These are phyloP conservation scores for Acropora tenuis DNA, from an alignment of 64 coral and sea anemone species.

Conservation along the genomic window DNA sequence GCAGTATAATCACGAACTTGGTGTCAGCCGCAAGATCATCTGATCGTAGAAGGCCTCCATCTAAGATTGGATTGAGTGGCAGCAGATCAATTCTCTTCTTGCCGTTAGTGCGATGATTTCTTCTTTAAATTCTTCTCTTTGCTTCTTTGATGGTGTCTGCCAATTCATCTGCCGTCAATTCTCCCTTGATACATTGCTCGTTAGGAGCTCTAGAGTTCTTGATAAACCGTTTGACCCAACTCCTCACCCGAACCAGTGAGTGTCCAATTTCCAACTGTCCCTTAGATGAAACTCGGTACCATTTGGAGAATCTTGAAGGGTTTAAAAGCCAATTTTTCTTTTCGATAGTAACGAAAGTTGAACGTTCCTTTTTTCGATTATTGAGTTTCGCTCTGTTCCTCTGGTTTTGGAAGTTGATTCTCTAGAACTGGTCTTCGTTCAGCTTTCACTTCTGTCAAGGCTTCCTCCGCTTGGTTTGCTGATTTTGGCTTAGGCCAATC, in stretches of 20 bases:
- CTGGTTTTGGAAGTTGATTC: slow-evolving; percentile 3
- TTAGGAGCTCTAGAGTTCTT: slow-evolving; percentile 42
- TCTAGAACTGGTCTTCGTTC: not conserved
- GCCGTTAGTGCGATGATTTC: slow-evolving; percentile 46
- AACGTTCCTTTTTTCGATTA: not conserved
- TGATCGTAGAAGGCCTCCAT: slow-evolving; percentile 53
- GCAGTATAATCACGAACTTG: slow-evolving; percentile 69
- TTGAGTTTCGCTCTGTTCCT: not conserved
- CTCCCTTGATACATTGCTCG: not conserved
- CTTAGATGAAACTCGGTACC: slow-evolving; percentile 50
- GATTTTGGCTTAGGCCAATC: slow-evolving; percentile 61
- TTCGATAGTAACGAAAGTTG: not conserved
- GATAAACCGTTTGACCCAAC: slow-evolving; percentile 63
- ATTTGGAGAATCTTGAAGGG: slow-evolving; percentile 60
- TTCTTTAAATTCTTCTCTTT: slow-evolving; percentile 57
- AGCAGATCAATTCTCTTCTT: slow-evolving; percentile 35
- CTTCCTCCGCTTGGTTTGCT: not conserved
- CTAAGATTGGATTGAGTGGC: slow-evolving; percentile 45
- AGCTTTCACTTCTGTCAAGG: not conserved
- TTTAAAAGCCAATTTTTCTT: slow-evolving; percentile 14
- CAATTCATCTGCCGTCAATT: slow-evolving; percentile 58
- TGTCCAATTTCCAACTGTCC: slow-evolving; percentile 36
- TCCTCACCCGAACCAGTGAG: slow-evolving; percentile 62
- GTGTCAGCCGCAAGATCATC: slow-evolving; percentile 50
- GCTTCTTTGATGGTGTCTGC: slow-evolving; percentile 51